Conservation (phyloP, 2,888 invertebrate genomes). For the Drepanosiphum platanoidis region DNA sequence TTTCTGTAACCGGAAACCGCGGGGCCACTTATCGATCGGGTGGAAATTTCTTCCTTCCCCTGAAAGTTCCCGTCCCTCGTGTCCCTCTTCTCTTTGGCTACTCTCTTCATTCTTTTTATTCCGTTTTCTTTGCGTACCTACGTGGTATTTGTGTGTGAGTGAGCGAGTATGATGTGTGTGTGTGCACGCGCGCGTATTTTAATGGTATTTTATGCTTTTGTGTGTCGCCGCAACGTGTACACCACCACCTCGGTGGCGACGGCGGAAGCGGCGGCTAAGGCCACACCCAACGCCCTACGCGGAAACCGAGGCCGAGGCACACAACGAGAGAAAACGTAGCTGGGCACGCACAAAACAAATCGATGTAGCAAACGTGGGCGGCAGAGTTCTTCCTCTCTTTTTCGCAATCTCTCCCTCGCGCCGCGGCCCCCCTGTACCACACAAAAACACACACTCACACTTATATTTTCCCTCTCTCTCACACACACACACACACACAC, state of each 20-base stretch:
- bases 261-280: slow-evolving; percentile 15
- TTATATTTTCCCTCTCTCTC: not conserved
- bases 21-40: slow-evolving; percentile 43
- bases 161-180: not conserved
- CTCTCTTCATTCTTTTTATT: slow-evolving; percentile 18
- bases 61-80: not conserved
- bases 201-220: slow-evolving; percentile 39
- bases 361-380: slow-evolving; percentile 60
- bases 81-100: not conserved
- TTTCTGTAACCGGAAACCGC: slow-evolving; percentile 38
- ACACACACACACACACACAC: not conserved
- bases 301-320: slow-evolving; percentile 42
- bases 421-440: not conserved
- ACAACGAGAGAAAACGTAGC: slow-evolving; percentile 32
- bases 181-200: not conserved
- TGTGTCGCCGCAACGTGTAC: slow-evolving; percentile 20
- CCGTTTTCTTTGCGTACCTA: slow-evolving; percentile 10
- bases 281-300: slow-evolving; percentile 59
- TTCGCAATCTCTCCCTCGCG: slow-evolving; percentile 41
- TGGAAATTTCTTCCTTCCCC: slow-evolving; percentile 12
- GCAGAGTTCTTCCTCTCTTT: slow-evolving; percentile 42
- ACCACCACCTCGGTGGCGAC: not conserved
- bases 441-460: slow-evolving; percentile 9
- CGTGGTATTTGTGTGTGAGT: not conserved
- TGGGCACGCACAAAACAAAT: slow-evolving; percentile 59